Percentiles rank a stretch among this genome's conserved stretches.
These are phyloP conservation scores for Rana temporaria DNA, from an alignment of 2,113 vertebrate species.

Conservation along the genomic window DNA sequence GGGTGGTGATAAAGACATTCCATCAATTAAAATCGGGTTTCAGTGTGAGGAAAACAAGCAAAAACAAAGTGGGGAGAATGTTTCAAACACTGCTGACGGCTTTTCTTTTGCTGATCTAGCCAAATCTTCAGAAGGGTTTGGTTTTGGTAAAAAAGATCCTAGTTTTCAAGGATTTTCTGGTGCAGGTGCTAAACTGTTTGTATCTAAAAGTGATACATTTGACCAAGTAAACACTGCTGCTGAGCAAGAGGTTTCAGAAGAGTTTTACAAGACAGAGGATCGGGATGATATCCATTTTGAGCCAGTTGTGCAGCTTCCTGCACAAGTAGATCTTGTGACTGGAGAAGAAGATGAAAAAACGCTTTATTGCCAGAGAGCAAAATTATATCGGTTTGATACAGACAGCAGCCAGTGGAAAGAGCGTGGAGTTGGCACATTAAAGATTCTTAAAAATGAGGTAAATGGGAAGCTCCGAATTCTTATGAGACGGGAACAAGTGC, in stretches of 20 bases:
- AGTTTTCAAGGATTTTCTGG: constrained; percentile 87
- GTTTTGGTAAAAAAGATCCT: constrained; percentile 85
- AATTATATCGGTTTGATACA: constrained; percentile 93
- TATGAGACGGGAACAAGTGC: constrained; percentile 95
- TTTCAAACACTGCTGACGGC: constrained; percentile 74
- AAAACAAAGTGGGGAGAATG: constrained; percentile 71
- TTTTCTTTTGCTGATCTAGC: constrained; percentile 93
- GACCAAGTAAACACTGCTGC: constrained; percentile 69
- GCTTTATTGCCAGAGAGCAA: constrained; percentile 91
- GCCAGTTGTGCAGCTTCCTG: constrained; percentile 95
- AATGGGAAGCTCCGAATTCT: constrained; percentile 92
- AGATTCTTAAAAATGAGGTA: constrained; percentile 89
- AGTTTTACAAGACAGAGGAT: constrained; percentile 93
- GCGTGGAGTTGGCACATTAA: constrained; percentile 90
- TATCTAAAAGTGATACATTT: constrained; percentile 69
- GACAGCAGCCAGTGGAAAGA: constrained; percentile 95
- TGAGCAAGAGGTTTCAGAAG: constrained; percentile 84
- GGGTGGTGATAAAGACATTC: constrained; percentile 77
- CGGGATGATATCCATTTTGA: constrained; percentile 96
- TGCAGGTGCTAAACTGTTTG: constrained; percentile 87
- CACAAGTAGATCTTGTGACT: constrained; percentile 92
- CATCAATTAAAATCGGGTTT: constrained; percentile 53
- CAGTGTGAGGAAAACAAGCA: constrained; percentile 59
- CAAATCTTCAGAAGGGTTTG: constrained; percentile 76
- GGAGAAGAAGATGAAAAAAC: constrained; percentile 94